Evolutionary conservation across 1,140 invertebrate species (phyloP).

Genomic region (Drosophila guanche): DNA sequence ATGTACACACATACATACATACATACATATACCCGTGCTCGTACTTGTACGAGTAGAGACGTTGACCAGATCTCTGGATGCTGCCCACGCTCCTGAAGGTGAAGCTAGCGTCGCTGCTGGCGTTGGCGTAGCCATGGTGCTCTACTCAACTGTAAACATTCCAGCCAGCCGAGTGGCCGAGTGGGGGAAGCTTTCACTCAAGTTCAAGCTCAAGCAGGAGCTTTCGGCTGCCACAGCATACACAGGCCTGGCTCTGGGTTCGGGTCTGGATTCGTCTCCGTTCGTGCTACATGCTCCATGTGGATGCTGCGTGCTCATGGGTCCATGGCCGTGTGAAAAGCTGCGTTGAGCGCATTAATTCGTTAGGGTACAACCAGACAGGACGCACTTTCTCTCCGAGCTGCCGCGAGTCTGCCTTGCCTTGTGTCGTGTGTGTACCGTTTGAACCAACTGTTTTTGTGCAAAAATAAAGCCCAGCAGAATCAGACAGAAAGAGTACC

Average conservation of each 20-base stretch:
- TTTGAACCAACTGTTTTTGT: conserved; percentile 70
- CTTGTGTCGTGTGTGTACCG: conserved; percentile 70
- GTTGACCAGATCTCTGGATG: conserved; percentile 61
- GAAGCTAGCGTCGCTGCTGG: conserved; percentile 14
- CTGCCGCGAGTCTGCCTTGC: conserved; percentile 61
- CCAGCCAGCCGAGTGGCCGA: conserved; percentile 30
- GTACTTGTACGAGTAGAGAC: conserved; percentile 38
- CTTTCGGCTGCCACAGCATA: conserved; percentile 13
- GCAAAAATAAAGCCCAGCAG: conserved; percentile 38
- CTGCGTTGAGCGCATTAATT: conserved; percentile 83
- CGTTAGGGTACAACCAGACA: conserved; percentile 82
- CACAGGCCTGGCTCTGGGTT: conserved; percentile 37
- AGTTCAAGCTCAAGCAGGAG: conserved; percentile 13
- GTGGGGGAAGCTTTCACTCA: conserved; percentile 68
- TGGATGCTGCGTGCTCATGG: conserved; percentile 13
- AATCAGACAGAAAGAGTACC: too few relatives aligned
- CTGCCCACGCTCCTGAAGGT: conserved; percentile 59
- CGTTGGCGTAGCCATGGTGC: conserved; percentile 26
- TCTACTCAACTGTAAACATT: conserved; percentile 75
- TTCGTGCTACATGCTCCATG: conserved; percentile 30
- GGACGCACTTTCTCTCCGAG: conserved; percentile 72
- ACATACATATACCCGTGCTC: conserved; percentile 10
- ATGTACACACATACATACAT: background rate
- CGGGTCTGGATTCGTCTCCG: conserved; percentile 50
- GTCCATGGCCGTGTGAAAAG: conserved; percentile 82